A percentile compares a stretch with the other conserved stretches of the same genome.
Conservation (phyloP, 2,113 vertebrate genomes). For the Salvelinus sp. region DNA sequence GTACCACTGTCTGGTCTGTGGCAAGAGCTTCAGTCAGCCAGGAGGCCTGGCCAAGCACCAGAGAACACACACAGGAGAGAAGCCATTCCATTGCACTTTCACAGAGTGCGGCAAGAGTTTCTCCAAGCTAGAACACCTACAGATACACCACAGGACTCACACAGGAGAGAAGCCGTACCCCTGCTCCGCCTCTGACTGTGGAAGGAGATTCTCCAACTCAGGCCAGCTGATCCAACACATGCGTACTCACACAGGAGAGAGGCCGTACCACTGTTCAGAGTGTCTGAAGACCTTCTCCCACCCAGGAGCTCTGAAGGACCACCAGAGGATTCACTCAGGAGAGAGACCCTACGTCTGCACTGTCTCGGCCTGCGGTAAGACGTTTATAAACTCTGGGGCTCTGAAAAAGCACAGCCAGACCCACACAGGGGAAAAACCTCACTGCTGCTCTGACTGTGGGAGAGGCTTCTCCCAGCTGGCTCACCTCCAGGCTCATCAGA, state of each 20-base stretch:
- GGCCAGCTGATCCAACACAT: background rate
- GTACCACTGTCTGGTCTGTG: background rate
- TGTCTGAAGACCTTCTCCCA: constrained; percentile 1
- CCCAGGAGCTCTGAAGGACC: background rate
- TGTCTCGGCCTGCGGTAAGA: background rate
- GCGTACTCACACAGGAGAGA: background rate
- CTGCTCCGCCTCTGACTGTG: background rate
- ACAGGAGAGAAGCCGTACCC: constrained; percentile 1
- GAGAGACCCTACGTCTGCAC: background rate
- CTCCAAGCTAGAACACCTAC: background rate
- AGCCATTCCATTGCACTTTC: background rate
- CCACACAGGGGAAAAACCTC: background rate
- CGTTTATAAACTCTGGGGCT: background rate
- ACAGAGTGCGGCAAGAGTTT: background rate
- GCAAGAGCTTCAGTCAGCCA: background rate
- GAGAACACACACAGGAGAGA: background rate
- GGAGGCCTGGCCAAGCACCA: background rate
- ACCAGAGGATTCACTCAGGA: background rate
- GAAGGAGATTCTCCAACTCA: constrained; percentile 1
- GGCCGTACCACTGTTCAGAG: background rate
- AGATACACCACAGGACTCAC: background rate
- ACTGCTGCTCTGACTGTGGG: background rate
- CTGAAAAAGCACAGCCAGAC: constrained; percentile 1
- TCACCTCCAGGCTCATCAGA: background rate
- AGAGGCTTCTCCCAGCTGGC: background rate